Base-by-base conservation (phyloP, 1,140 invertebrate species). In the Halesus radiatus region DNA sequence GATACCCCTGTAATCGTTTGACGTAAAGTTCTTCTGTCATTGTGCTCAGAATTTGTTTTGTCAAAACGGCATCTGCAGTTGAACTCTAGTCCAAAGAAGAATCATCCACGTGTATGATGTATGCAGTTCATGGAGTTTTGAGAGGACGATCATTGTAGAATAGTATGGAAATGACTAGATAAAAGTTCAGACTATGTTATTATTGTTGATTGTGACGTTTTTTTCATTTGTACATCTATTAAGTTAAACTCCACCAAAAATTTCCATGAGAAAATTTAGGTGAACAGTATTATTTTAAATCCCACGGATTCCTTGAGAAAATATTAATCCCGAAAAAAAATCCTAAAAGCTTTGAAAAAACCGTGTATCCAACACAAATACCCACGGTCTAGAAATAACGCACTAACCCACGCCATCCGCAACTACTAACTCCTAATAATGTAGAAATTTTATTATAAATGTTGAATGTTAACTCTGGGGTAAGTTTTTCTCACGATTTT, bases 331-430 rank as follows among this genome's bases (percentile, higher is more conserved):
- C 10, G 22, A 13, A 66, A 66, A 50, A 70, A 32, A 26, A 50
- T 37, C 66, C 37, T 18, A 52, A 32, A 50, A 20, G 66, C 66
- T 70, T 70, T 45, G n/a, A 16, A 70, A 20, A 52, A 6, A 70
- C 23, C 66, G 66, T 50, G 66, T 50, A 13, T 50, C 62, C 32
- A 22, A 45, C 18, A 7, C 18, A 10, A 23, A 8, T 8, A 22
- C n/a, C 6, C 66, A 50, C 66, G 66, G 8, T 70, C 22, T 52
- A 50, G 66, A 37, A 52, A 50, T 66, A 50, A 70, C 20, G 37
- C 37, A 52, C 66, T 70, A 70, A 70, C n/a, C 10, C 66, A 70
- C 32, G 66, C 37, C 16, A 37, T 10, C 6, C 45, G 66, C 66
- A 32, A 45, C 4, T 70, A 70, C 66, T 70, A 70, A 70, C 66